phyloP scores from a whole-genome alignment of 2,797 vertebrate genomes.

The Pelochelys cantorii region DNA sequence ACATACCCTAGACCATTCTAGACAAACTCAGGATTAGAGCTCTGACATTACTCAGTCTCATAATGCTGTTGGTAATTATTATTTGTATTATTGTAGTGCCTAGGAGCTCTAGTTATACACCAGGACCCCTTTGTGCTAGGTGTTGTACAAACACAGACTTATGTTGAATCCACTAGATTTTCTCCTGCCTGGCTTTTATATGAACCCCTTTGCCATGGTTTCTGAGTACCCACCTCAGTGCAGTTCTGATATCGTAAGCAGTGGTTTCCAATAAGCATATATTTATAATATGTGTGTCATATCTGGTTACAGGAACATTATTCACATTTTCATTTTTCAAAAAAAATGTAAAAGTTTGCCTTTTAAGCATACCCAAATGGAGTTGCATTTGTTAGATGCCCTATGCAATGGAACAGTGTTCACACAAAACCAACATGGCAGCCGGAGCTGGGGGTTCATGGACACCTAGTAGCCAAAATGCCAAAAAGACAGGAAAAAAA shows the following conservation, averaged over 20 bases:
- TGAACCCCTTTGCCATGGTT: not conserved
- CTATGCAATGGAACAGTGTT: conserved; percentile 5
- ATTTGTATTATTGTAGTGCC: not conserved
- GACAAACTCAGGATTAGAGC: not conserved
- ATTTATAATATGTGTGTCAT: not conserved
- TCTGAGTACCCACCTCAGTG: not conserved
- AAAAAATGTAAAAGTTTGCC: not conserved
- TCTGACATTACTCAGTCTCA: not conserved
- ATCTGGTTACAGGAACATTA: not conserved
- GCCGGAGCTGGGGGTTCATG: conserved; percentile 73
- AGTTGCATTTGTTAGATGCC: not conserved
- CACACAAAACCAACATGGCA: conserved; percentile 73
- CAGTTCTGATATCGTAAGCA: not conserved
- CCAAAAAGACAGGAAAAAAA: conserved; percentile 63
- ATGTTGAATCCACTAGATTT: not conserved
- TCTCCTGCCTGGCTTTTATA: accelerated
- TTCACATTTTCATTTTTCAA: not conserved
- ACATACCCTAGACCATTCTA: not conserved
- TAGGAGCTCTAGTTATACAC: not conserved
- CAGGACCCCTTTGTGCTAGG: not conserved
- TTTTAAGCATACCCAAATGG: not conserved
- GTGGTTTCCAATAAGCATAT: not conserved
- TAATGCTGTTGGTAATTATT: not conserved
- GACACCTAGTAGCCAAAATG: conserved; percentile 60
- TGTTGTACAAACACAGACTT: accelerated